Base-by-base conservation (phyloP, 2,888 invertebrate species). In the Omphaloscelis lunosa region DNA sequence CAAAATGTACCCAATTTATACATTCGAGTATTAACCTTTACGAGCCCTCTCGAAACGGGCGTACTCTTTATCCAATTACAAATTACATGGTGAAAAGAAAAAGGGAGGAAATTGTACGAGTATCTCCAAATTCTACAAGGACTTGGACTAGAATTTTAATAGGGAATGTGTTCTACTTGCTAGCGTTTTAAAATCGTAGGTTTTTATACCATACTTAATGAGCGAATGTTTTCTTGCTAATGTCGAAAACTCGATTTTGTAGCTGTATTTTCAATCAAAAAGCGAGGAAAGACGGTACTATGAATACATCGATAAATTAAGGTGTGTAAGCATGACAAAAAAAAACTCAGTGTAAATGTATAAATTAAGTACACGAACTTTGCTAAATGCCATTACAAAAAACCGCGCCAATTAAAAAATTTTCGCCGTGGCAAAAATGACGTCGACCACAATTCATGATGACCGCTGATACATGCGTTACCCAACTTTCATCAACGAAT, bases 1-100 rank as follows among this genome's bases (percentile, higher is more conserved):
- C 39, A 45, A 84, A 82, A 76, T 62, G 62, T 63, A 63, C 77
- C 70, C 73, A 83, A 83, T 83, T 85, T 74, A 71, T 77, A 82
- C 77, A 56, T 83, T 82, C 61, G 58, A 72, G 63, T 69, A 77
- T 81, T 77, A 81, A 73, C 85, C 77, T 81, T 71, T 71, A 63
- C 66, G 65, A 85, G 82, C 63, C 68, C 71, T 85, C 82, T 78
- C 20, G 63, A 62, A 85, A 59, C 65, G 73, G 82, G 53, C 73
- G 82, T 72, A 77, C 70, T 85, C 77, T 74, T 77, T 82, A 83
- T 82, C 85, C 83, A 83, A 83, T 83, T 85, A 85, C 83, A 74
- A 77, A 77, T 77, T 48, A 83, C 83, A 85, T 73, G 77, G 71
- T 58, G 39, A 77, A 77, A 78, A 74, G 81, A 85, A 83, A 82